A percentile compares a stretch with the other conserved stretches of the same genome.
These are phyloP conservation scores for Achroia grisella DNA, from an alignment of 1,140 invertebrate species.

Conservation along the genomic window DNA sequence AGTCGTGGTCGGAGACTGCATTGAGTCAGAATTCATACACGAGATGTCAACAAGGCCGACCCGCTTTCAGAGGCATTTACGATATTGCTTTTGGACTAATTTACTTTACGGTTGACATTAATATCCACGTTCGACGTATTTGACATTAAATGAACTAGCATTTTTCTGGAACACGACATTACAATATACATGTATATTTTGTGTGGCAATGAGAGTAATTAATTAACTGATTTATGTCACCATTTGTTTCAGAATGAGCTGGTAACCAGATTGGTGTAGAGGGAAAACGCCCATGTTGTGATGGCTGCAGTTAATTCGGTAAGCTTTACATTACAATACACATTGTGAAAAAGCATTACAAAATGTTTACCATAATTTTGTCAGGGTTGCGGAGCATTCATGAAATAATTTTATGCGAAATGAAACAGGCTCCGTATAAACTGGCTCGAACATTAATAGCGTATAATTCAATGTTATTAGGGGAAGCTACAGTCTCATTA, in stretches of 20 bases:
- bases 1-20: constrained; percentile 39
- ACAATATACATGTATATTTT: constrained; percentile 3
- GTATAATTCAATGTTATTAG: constrained; percentile 20
- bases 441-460: constrained; percentile 15
- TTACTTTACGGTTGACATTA: constrained; percentile 46
- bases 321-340: constrained; percentile 17
- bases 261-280: constrained; percentile 21
- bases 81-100: constrained; percentile 59
- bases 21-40: constrained; percentile 51
- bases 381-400: constrained; percentile 2
- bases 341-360: not conserved
- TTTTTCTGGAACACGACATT: constrained; percentile 12
- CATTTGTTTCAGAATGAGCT: constrained; percentile 56
- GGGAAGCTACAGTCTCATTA: constrained; percentile 21
- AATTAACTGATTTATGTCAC: constrained; percentile 18
- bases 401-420: constrained; percentile 8
- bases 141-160: constrained; percentile 14
- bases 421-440: constrained; percentile 7
- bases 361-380: constrained; percentile 1
- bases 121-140: constrained; percentile 14
- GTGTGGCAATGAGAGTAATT: constrained; percentile 5
- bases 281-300: constrained; percentile 26
- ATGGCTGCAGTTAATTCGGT: constrained; percentile 66
- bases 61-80: constrained; percentile 42
- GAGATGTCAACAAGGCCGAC: constrained; percentile 58